Conservation (phyloP, 1,140 invertebrate species). For the Drosophila guanche region DNA sequence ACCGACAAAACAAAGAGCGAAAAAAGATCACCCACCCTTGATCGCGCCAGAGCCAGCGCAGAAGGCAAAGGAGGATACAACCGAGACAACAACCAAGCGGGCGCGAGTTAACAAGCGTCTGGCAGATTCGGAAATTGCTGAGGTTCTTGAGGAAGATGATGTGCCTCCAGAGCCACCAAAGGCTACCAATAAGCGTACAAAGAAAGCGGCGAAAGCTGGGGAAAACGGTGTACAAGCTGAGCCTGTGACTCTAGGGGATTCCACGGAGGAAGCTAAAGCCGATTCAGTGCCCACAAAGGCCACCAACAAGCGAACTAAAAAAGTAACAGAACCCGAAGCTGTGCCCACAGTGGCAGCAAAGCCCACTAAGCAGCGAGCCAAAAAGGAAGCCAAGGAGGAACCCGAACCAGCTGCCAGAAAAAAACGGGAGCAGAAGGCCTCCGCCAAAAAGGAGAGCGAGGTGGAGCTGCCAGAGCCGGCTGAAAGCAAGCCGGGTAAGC, state of each 20-base stretch:
- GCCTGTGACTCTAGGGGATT: conserved; percentile 4
- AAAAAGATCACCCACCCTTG: conserved; percentile 23
- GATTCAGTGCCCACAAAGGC: conserved; percentile 1
- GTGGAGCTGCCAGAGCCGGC: conserved; percentile 11
- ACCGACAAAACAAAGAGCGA: conserved; percentile 27
- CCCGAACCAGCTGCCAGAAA: conserved; percentile 2
- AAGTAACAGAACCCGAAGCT: conserved; percentile 16
- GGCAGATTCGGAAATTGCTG: conserved; percentile 38
- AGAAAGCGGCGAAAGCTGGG: conserved; percentile 21
- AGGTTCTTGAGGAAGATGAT: conserved; percentile 29
- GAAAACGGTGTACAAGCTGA: background rate
- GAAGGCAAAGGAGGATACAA: conserved; percentile 27
- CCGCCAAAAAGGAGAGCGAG: conserved; percentile 7
- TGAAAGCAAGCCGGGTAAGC: conserved; percentile 53
- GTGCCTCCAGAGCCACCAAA: conserved; percentile 1
- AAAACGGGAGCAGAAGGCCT: conserved; percentile 34
- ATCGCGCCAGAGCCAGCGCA: conserved; percentile 2
- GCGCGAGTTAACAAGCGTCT: conserved; percentile 31
- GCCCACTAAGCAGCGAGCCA: conserved; percentile 9
- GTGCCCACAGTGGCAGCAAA: conserved; percentile 7
- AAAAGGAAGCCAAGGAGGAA: conserved; percentile 16
- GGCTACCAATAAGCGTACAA: conserved; percentile 17
- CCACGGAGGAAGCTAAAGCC: background rate
- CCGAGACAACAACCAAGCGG: conserved; percentile 22
- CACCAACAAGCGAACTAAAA: conserved; percentile 19